Percentiles rank a stretch among this genome's conserved stretches.
phyloP scores from a whole-genome alignment of 2,888 invertebrate genomes.

The Hofmannophila pseudospretella region DNA sequence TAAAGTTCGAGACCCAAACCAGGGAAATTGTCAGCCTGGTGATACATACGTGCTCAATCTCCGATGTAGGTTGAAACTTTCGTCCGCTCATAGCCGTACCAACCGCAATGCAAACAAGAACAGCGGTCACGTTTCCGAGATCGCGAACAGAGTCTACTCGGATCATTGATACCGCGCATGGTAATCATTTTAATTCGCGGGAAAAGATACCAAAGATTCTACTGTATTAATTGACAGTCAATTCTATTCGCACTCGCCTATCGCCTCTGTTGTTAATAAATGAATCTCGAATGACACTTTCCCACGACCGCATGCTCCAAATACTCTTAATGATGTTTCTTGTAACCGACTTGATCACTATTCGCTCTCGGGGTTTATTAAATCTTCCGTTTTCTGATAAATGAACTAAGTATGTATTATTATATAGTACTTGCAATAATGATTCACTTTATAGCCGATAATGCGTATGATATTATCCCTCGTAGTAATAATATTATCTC shows the following conservation, averaged over 20 bases:
- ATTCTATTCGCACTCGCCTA: conserved; percentile 30
- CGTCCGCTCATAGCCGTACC: conserved; percentile 53
- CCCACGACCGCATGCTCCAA: conserved; percentile 66
- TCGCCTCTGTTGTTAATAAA: conserved; percentile 39
- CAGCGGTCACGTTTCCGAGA: conserved; percentile 59
- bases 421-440: neutral
- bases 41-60: conserved; percentile 55
- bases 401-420: conserved; percentile 9
- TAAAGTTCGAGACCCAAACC: conserved; percentile 50
- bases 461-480: no score
- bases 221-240: conserved; percentile 18
- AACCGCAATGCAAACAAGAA: conserved; percentile 67
- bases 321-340: conserved; percentile 45
- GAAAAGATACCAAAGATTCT: conserved; percentile 20
- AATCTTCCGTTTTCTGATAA: conserved; percentile 28
- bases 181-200: conserved; percentile 42
- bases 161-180: conserved; percentile 38
- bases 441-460: neutral
- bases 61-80: conserved; percentile 67
- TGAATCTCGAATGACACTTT: conserved; percentile 47
- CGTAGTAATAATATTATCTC: no score
- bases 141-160: conserved; percentile 33
- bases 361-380: conserved; percentile 18
- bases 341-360: conserved; percentile 19
- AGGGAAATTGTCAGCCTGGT: conserved; percentile 61